phyloP scores from a whole-genome alignment of 2,797 vertebrate species.

The Rhynchotus rufescens region DNA sequence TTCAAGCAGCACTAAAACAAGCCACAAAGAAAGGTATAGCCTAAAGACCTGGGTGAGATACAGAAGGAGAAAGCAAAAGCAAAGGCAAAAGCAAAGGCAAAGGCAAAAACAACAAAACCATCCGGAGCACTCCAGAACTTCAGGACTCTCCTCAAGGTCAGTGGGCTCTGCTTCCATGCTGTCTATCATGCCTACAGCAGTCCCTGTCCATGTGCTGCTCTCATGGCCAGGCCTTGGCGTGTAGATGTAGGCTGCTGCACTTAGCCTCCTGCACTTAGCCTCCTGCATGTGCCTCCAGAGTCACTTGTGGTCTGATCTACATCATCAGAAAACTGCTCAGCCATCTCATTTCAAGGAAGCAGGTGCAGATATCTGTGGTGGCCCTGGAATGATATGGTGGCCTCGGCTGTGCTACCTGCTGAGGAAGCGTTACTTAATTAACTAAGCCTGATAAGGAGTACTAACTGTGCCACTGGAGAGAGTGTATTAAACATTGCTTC shows the following conservation, averaged over 20 bases:
- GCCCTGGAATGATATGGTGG: neutral
- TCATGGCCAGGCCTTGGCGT: no score
- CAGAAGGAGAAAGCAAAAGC: neutral
- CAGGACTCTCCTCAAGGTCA: neutral
- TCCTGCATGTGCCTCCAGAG: no score
- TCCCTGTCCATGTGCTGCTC: neutral
- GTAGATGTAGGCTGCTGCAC: no score
- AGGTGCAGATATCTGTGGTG: neutral
- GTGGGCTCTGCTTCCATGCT: no score
- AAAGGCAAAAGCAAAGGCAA: neutral
- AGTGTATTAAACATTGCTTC: neutral
- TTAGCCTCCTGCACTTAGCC: no score
- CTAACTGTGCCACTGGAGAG: rapidly evolving
- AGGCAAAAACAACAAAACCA: neutral
- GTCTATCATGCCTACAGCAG: neutral
- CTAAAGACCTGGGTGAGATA: neutral
- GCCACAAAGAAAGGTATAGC: neutral
- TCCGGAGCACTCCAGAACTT: neutral
- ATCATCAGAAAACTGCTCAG: neutral
- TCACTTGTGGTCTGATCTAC: neutral
- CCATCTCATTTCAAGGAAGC: neutral
- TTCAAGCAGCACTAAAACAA: neutral
- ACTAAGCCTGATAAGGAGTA: neutral
- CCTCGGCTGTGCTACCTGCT: no score
- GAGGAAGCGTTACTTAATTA: neutral